Evolutionary conservation across 2,888 invertebrate genomes (phyloP).

Genomic region (Trissolcus brochymenae): DNA sequence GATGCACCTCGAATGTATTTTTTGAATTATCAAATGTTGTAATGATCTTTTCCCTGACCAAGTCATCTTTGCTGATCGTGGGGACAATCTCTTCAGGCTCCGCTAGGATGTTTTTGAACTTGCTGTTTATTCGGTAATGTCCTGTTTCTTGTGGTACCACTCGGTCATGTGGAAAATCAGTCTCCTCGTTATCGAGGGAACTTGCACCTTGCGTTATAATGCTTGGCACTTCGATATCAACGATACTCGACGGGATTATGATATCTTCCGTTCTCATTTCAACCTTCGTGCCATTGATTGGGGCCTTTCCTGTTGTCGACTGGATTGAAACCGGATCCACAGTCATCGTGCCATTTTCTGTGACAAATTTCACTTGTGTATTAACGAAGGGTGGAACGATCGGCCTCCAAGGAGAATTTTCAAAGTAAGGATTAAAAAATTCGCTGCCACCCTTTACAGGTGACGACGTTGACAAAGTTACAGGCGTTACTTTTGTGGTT

Average conservation of each 20-base stretch:
- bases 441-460: constrained; percentile 59
- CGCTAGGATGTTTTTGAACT: constrained; percentile 68
- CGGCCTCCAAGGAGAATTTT: constrained; percentile 73
- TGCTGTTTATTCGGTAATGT: constrained; percentile 69
- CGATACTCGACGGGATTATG: constrained; percentile 44
- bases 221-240: constrained; percentile 35
- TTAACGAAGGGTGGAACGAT: constrained; percentile 70
- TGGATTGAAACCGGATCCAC: not conserved
- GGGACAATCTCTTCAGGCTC: constrained; percentile 30
- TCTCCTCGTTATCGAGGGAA: constrained; percentile 64
- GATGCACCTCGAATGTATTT: constrained; percentile 68
- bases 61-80: constrained; percentile 6
- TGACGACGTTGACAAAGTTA: constrained; percentile 75
- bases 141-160: constrained; percentile 68
- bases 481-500: constrained; percentile 63
- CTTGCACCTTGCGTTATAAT: constrained; percentile 59
- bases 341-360: constrained; percentile 18
- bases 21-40: constrained; percentile 70
- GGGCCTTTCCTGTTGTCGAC: not conserved
- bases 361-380: constrained; percentile 63
- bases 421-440: constrained; percentile 70
- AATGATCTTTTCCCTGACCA: constrained; percentile 52
- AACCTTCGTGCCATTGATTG: not conserved
- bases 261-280: constrained; percentile 36
- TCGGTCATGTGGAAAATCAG: constrained; percentile 69